Percentiles rank a stretch among this genome's conserved stretches.
Conservation (phyloP, 2,113 vertebrate species). For the Trochalopteron elliotii region DNA sequence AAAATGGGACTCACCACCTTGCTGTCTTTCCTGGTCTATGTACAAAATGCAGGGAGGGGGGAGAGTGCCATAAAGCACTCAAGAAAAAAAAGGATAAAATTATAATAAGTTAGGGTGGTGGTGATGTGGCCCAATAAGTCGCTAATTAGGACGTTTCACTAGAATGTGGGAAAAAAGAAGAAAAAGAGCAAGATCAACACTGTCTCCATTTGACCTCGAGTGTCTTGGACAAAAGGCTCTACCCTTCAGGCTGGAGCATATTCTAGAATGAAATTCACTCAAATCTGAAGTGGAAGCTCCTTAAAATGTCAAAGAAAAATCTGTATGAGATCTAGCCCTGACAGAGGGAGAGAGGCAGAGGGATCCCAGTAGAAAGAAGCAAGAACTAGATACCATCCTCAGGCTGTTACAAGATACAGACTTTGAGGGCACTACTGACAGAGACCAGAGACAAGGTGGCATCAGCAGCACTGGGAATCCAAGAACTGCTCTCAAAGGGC, state of each 20-base stretch:
- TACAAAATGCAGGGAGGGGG: accelerated
- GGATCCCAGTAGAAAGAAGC: not conserved
- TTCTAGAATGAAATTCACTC: not conserved
- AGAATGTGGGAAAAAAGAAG: not conserved
- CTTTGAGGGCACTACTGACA: not conserved
- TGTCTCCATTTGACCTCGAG: not conserved
- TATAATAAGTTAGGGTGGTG: not conserved
- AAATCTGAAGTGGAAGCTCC: not conserved
- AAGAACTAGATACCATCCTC: not conserved
- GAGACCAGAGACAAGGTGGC: not conserved
- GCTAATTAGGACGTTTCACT: not conserved
- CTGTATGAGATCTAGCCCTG: not conserved
- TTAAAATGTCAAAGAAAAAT: not conserved
- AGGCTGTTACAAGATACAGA: not conserved
- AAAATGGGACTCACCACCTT: not conserved
- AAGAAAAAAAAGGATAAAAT: not conserved
- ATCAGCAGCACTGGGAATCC: not conserved
- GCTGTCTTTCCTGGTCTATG: not conserved
- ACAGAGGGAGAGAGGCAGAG: not conserved
- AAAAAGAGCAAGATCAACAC: not conserved
- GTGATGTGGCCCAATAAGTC: not conserved
- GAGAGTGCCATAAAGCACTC: not conserved
- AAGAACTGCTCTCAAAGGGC: not conserved
- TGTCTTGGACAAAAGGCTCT: not conserved
- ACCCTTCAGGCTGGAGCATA: not conserved